Conservation (phyloP, 2,888 invertebrate genomes). For the Dryocosmus kuriphilus region DNA sequence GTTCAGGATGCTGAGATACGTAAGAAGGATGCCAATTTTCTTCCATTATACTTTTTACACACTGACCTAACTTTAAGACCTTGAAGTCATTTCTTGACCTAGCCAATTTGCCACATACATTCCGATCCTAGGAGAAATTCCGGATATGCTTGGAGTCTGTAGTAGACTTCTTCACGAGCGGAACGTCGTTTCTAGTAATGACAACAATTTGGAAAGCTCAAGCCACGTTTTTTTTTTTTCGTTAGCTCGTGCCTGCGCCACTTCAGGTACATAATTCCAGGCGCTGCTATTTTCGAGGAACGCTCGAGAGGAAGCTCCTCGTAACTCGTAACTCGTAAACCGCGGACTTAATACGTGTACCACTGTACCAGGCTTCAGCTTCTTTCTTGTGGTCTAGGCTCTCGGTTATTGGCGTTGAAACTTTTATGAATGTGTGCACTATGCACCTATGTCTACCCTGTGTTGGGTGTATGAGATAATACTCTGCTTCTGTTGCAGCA, state of each 20-base stretch:
- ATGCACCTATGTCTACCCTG: not conserved
- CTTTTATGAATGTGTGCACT: not conserved
- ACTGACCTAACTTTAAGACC: not conserved
- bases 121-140: conserved; percentile 2
- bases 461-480: not conserved
- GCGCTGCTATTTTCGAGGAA: conserved; percentile 42
- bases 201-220: conserved; percentile 34
- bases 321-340: conserved; percentile 43
- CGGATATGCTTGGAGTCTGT: not conserved
- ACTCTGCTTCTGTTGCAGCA: conserved; percentile 15
- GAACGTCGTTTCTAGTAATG: conserved; percentile 28
- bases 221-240: conserved; percentile 26
- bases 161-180: conserved; percentile 7
- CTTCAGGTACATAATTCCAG: conserved; percentile 40
- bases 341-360: conserved; percentile 40
- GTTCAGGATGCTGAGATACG: too few relatives aligned
- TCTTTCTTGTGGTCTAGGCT: conserved; percentile 44
- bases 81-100: not conserved
- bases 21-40: not conserved
- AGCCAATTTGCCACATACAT: conserved; percentile 4
- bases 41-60: not conserved
- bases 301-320: conserved; percentile 17
- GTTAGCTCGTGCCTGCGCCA: conserved; percentile 49
- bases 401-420: conserved; percentile 24
- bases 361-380: conserved; percentile 1